phyloP scores from a whole-genome alignment of 2,888 invertebrate species.

The Frankliniella intonsa region DNA sequence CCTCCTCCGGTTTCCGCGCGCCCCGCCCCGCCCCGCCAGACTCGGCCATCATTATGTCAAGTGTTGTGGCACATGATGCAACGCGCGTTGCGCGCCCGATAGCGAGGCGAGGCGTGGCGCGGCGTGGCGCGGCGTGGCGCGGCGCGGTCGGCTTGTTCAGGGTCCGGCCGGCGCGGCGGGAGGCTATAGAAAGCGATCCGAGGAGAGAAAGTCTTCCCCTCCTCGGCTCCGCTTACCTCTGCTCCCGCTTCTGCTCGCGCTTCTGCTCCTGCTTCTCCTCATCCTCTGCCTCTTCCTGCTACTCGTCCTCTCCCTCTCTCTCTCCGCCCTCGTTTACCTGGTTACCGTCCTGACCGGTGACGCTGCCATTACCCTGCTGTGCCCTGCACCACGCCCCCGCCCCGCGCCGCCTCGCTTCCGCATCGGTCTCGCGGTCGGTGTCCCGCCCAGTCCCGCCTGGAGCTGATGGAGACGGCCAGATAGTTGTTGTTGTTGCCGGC shows the following conservation, averaged over 20 bases:
- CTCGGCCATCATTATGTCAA: constrained; percentile 14
- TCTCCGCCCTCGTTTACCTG: no score
- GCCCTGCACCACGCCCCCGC: not conserved
- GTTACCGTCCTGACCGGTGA: no score
- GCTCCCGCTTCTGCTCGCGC: not conserved
- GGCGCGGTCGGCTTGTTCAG: not conserved
- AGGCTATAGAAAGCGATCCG: constrained; percentile 14
- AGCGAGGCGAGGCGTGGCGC: not conserved
- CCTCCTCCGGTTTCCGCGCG: not conserved
- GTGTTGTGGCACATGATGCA: constrained; percentile 26
- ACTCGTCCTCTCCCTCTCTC: no score
- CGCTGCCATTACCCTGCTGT: not conserved
- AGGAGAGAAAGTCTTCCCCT: not conserved
- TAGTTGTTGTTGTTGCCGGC: no score
- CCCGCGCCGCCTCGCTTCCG: not conserved
- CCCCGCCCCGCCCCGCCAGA: not conserved
- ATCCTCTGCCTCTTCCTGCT: no score
- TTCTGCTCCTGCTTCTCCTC: no score
- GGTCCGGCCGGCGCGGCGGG: not conserved
- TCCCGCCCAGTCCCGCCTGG: no score
- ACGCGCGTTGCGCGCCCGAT: constrained; percentile 2
- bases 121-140: not conserved
- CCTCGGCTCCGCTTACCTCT: not conserved
- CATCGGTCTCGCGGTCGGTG: not conserved
- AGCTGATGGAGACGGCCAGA: no score